These are phyloP conservation scores for Eumeta japonica DNA, from an alignment of 1,140 invertebrate species.

Conservation along the genomic window DNA sequence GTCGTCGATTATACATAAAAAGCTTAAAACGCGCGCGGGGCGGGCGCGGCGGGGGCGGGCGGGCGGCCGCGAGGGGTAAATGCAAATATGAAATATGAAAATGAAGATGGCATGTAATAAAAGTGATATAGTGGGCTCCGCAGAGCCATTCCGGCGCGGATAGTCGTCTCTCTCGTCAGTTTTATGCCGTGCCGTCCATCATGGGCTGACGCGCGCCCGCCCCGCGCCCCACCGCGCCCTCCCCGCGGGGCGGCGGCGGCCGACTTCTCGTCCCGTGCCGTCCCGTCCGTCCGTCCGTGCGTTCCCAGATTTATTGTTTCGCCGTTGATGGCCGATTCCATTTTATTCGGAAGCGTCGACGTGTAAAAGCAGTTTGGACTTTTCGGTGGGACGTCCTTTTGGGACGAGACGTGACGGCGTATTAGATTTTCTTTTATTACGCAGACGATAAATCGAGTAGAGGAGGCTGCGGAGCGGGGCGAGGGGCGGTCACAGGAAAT, in stretches of 20 bases:
- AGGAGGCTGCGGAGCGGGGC: no score
- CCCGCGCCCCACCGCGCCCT: slow-evolving; percentile 18
- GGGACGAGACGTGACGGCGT: no score
- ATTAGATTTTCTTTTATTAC: no score
- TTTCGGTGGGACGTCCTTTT: no score
- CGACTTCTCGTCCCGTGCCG: neutral
- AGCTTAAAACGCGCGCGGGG: slow-evolving; percentile 26
- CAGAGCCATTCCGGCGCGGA: slow-evolving; percentile 53
- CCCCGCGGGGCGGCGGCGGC: neutral
- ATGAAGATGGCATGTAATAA: slow-evolving; percentile 62
- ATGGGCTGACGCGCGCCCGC: slow-evolving; percentile 44
- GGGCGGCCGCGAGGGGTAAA: slow-evolving; percentile 31
- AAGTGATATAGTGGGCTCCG: slow-evolving; percentile 60
- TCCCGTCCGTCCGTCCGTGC: neutral
- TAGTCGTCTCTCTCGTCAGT: slow-evolving; percentile 53
- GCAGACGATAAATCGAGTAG: no score
- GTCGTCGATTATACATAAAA: slow-evolving; percentile 47
- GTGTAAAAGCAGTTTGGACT: neutral
- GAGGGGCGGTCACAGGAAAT: no score
- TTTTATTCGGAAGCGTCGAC: neutral
- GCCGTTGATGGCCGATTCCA: slow-evolving; percentile 30
- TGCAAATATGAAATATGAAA: slow-evolving; percentile 63
- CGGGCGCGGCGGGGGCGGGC: slow-evolving; percentile 6
- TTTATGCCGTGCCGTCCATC: slow-evolving; percentile 56
- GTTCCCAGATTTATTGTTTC: slow-evolving; percentile 38